Conservation (phyloP, 2,113 vertebrate species). For the Thamnaconus septentrionalis region DNA sequence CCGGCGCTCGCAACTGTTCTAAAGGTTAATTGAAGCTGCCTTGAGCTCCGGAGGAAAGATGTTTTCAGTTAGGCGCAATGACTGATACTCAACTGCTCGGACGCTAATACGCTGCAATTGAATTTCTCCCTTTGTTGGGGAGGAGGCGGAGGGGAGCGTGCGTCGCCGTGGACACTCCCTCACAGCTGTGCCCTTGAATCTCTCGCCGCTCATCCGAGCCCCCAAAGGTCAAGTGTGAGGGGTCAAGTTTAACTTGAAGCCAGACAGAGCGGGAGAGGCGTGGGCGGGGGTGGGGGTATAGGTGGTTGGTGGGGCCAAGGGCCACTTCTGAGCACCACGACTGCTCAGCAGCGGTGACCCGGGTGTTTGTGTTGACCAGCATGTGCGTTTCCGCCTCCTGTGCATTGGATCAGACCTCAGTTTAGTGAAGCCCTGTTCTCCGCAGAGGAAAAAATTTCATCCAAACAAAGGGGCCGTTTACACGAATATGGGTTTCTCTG, state of each 20-base stretch:
- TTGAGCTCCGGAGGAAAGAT: conserved; percentile 62
- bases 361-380: too few species aligned
- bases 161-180: conserved; percentile 62
- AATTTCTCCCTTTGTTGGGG: conserved; percentile 70
- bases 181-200: conserved; percentile 67
- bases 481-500: too few species aligned
- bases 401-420: too few species aligned
- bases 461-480: too few species aligned
- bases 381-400: too few species aligned
- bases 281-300: conserved; percentile 7
- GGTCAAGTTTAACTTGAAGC: conserved; percentile 76
- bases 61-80: conserved; percentile 71
- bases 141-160: conserved; percentile 62
- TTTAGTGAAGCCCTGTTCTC: too few species aligned
- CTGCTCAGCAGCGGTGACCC: too few species aligned
- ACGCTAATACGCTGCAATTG: conserved; percentile 73
- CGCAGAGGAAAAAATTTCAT: too few species aligned
- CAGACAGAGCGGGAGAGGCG: conserved; percentile 45
- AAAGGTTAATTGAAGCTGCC: conserved; percentile 71
- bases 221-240: conserved; percentile 71
- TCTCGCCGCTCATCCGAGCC: conserved; percentile 41
- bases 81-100: conserved; percentile 71
- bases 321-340: conserved; percentile 18
- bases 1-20: conserved; percentile 51
- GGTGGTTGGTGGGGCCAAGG: conserved; percentile 27